Base-by-base conservation (phyloP, 2,888 invertebrate species). In the Scrobipalpa costella region DNA sequence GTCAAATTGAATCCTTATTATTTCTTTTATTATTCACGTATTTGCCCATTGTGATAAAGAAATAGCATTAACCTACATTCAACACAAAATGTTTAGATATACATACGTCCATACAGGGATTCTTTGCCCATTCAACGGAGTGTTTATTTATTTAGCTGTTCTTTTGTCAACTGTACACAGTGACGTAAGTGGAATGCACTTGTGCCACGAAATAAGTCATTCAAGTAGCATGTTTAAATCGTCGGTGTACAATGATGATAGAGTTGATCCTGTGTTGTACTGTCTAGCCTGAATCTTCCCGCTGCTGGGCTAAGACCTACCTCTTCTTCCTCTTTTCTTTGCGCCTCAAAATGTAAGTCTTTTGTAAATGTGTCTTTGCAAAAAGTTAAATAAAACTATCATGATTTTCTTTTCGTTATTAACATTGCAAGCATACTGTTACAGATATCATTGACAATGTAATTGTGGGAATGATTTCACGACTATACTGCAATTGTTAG, bases 91-190 rank as follows among this genome's bases (percentile, higher is more conserved):
- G 57, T 57, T 57, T 57, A 50, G 50, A 2, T 50, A 27, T 27
- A n/a, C 11, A 27, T 21, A 8, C 33, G 15, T 27, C 44, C 8
- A 57, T 17, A 57, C 44, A 27, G 33, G 57, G 33, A 62, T 62
- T 62, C 57, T 62, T 62, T 47, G 21, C n/a, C 34, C 57, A 57
- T 62, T 62, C 57, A 62, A 27, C 21, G 44, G 17, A 47, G 15
- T 58, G 58, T 63, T 63, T 63, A 21, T 63, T 63, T 63, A 44
- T 63, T 47, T 60, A 40, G 60, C 44, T 33, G 60, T 15, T 40
- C 19, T 55, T 34, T 17, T 49, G 49, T 49, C 60, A 60, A 60
- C 59, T 55, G 55, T 55, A 34, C 55, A 34, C 55, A 55, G 17
- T 55, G 55, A 55, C 55, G 27, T 55, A 33, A 55, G 34, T 15